Evolutionary conservation across 2,888 invertebrate species (phyloP), one percentile per base, ranked within the genome.

Genomic region (Mylabris sibirica): DNA sequence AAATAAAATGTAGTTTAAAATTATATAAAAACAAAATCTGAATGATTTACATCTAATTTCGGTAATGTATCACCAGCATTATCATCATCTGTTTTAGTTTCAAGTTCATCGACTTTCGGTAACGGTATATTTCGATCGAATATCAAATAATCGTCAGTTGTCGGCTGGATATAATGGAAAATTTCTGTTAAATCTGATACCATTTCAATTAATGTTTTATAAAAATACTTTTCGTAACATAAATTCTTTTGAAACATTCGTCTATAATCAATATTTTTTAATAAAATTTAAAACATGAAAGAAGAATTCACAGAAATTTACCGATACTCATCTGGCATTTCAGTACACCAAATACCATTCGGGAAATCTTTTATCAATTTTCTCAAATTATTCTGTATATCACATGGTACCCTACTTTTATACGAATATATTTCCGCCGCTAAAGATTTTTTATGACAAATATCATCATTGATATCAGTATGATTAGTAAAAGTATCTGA

Each of bases 291-390:
- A n/a, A n/a, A n/a, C n/a, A n/a, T n/a, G 14, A 59, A 26, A 8
- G n/a, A 26, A 22, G 30, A 20, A 61, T 14, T 20, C 8, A 60
- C 26, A 9, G n/a, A n/a, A 30, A 30, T 30, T 60, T 66, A 66
- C 66, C 62, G 22, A 38, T 67, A 67, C 20, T 67, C 67, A 38
- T 12, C 75, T 8, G 86, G 81, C 4, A 89, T 78, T 57, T 87
- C 85, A 0, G 84, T 82, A 74, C 86, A 86, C 85, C 85, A 86
- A 12, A 89, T 82, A 2, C 88, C 88, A 0, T 85, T 81, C 0
- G 85, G 82, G 60, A 84, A 80, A 24, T 83, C 80, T 0, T 65
- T 60, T 5, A 88, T 83, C 26, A 88, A 70, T 12, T 34, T 67
- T 63, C 72, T 76, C 24, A 84, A 74, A 70, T 82, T 82, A 22